A percentile compares a stretch with the other conserved stretches of the same genome.
phyloP scores from a whole-genome alignment of 1,140 invertebrate species.

The Planococcus citri region DNA sequence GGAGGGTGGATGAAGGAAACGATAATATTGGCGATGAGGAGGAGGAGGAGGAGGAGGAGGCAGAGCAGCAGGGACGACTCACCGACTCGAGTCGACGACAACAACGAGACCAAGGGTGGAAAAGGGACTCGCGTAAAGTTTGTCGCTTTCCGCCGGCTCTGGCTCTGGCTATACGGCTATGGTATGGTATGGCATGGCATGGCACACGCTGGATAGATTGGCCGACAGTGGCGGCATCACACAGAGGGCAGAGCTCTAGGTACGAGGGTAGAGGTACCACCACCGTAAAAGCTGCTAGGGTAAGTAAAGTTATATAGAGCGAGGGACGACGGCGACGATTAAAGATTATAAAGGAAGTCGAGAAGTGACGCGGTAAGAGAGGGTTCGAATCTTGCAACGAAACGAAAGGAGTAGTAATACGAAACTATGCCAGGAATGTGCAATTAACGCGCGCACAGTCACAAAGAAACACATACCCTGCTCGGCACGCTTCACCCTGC shows the following conservation, averaged over 20 bases:
- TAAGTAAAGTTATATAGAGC: slow-evolving; percentile 12
- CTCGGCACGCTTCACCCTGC: no score
- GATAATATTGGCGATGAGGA: slow-evolving; percentile 10
- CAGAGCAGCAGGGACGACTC: background rate
- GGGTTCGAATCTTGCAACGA: slow-evolving; percentile 22
- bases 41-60: background rate
- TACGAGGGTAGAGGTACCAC: slow-evolving; percentile 21
- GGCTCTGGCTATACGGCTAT: no score
- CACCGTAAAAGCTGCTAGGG: slow-evolving; percentile 16
- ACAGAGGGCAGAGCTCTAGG: slow-evolving; percentile 24
- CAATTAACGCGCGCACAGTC: slow-evolving; percentile 28
- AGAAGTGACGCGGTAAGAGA: background rate
- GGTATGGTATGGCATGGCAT: no score
- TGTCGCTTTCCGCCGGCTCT: background rate
- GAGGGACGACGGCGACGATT: slow-evolving; percentile 5
- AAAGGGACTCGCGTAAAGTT: slow-evolving; percentile 9
- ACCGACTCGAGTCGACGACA: no score
- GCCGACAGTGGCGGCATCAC: slow-evolving; percentile 23
- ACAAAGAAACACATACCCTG: slow-evolving; percentile 15
- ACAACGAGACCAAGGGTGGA: background rate
- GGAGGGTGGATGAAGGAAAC: background rate
- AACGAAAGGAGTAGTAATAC: slow-evolving; percentile 21
- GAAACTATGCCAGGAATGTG: slow-evolving; percentile 31
- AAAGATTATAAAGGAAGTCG: slow-evolving; percentile 21
- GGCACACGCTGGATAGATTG: slow-evolving; percentile 24